phyloP scores from a whole-genome alignment of 1,140 invertebrate genomes.

The Temnothorax nylanderi region DNA sequence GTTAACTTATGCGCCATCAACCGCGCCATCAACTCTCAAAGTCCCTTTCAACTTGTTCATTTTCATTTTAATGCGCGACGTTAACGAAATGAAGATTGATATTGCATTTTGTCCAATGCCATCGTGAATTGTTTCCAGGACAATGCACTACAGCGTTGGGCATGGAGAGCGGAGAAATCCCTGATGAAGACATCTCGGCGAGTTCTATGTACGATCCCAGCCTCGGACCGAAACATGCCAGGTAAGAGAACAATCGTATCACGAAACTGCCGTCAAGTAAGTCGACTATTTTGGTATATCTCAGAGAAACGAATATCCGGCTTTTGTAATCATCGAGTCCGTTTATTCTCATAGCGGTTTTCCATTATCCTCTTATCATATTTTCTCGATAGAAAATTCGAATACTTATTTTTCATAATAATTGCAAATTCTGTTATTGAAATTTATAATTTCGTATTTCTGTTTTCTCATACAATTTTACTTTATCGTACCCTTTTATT shows the following conservation, averaged over 20 bases:
- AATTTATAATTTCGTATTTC: not conserved
- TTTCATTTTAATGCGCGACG: slow-evolving; percentile 13
- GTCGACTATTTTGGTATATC: slow-evolving; percentile 48
- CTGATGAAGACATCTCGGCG: slow-evolving; percentile 87
- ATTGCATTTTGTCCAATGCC: slow-evolving; percentile 60
- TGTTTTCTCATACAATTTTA: not conserved
- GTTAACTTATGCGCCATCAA: no score
- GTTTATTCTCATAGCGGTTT: not conserved
- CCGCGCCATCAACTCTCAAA: no score
- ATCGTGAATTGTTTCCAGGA: slow-evolving; percentile 83
- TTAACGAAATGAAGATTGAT: slow-evolving; percentile 66
- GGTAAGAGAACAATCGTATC: slow-evolving; percentile 85
- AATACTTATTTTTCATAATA: not conserved
- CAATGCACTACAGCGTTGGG: slow-evolving; percentile 87
- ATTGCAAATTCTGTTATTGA: not conserved
- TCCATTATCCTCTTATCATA: not conserved
- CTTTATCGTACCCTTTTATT: not conserved
- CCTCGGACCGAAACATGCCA: slow-evolving; percentile 88
- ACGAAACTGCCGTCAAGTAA: slow-evolving; percentile 34
- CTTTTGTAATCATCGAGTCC: not conserved
- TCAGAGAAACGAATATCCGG: slow-evolving; percentile 34
- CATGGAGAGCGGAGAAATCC: slow-evolving; percentile 88
- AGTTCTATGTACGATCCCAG: slow-evolving; percentile 87
- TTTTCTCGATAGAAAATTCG: not conserved
- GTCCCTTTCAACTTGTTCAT: not conserved